Evolutionary conservation across 2,797 vertebrate genomes (phyloP).

Genomic region (Kryptopterus vitreolus): DNA sequence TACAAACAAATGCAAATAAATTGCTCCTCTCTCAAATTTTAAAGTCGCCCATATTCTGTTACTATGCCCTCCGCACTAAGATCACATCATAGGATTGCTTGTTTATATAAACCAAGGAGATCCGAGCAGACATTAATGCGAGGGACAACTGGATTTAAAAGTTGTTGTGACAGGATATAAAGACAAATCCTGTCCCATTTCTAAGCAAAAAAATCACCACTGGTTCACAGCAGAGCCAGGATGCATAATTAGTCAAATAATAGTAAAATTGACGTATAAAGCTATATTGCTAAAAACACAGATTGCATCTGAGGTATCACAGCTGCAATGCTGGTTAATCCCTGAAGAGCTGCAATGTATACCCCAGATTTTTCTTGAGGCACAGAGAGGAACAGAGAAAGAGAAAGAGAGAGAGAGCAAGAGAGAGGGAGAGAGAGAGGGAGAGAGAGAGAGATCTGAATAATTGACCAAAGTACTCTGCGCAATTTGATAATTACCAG

Average conservation of each 20-base stretch:
- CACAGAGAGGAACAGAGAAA: conserved; percentile 51
- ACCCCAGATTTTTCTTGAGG: conserved; percentile 35
- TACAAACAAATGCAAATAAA: neutral
- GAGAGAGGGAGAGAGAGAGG: conserved; percentile 51
- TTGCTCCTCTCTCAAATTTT: neutral
- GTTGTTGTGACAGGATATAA: conserved; percentile 35
- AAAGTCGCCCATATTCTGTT: neutral
- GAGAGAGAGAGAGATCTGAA: conserved; percentile 54
- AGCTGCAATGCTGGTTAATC: neutral
- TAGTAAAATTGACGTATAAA: conserved; percentile 27
- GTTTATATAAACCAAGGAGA: neutral
- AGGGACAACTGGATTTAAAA: conserved; percentile 3
- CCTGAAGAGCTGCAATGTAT: neutral
- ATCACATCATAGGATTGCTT: neutral
- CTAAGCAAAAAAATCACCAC: no score
- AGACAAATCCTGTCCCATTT: conserved; percentile 44
- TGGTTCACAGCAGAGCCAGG: conserved; percentile 56
- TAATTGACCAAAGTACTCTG: conserved; percentile 56
- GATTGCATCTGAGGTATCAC: conserved; percentile 49
- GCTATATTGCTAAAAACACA: neutral
- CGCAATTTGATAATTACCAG: conserved; percentile 65
- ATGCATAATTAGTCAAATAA: neutral
- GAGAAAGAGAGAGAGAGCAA: conserved; percentile 47
- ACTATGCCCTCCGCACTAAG: neutral
- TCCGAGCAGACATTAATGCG: neutral